Base-by-base conservation (phyloP, 2,113 vertebrate genomes). In the Merops nubicus region DNA sequence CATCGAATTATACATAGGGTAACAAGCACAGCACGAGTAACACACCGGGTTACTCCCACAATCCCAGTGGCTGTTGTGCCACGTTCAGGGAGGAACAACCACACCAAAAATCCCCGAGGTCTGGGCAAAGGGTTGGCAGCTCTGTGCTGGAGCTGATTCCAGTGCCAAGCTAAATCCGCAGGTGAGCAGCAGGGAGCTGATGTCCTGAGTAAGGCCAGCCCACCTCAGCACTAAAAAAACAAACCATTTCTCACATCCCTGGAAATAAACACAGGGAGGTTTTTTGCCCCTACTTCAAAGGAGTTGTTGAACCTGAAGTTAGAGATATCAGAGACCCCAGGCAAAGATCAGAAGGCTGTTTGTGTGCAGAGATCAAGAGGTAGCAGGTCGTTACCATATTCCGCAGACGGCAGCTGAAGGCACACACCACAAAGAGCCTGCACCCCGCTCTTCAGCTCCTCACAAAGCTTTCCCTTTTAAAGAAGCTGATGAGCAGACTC, bases 1-100 rank as follows among this genome's bases (percentile, higher is more conserved):
- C 31, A 47, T 22, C 47, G 17, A 70, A 54, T 33, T 11, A 33
- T 42, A 65, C 0, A 0, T 7, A 8, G 7, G 2, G 3, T 33
- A 28, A 11, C 3, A 40, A 28, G 18, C 60, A 33, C 11, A 34
- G 34, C 20, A 54, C 51, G 29, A 73, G 47, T 3, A 26, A n/a
- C 22, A 0, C 57, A 12, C 17, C 20, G 5, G 1, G 4, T 7
- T 14, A 38, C 36, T 74, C 72, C 76, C 73, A 20, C 40, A 53
- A 68, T 11, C 43, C 60, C n/a, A 7, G 5, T 0, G 47, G 62
- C 14, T 67, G 15, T 8, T 89, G 56, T 53, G 56, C 75, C 54
- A 25, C 45, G 2, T 4, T 6, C 8, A 4, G 14, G 40, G 15
- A 73, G 17, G 50, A 93, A 82, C 4, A 62, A 77, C 6, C 62